Evolutionary conservation across 1,140 invertebrate genomes (phyloP).

Genomic region (Drosophila pallidifrons): DNA sequence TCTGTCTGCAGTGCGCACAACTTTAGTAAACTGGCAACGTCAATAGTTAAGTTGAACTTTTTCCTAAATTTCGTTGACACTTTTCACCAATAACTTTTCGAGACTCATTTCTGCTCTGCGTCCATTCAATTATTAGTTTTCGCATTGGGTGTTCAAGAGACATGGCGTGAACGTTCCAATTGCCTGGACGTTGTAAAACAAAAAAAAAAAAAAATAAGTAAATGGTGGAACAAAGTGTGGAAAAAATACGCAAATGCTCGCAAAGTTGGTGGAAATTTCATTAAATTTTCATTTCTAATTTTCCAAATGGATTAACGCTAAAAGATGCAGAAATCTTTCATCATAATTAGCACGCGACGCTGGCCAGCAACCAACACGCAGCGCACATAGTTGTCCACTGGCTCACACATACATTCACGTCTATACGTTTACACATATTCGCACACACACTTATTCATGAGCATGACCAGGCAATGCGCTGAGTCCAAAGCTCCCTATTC

Average conservation of each 20-base stretch:
- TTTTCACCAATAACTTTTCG: conserved; percentile 15
- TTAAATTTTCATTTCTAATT: conserved; percentile 84
- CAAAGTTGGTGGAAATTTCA: conserved; percentile 77
- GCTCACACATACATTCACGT: conserved; percentile 39
- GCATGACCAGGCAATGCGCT: conserved; percentile 24
- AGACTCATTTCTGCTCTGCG: background rate
- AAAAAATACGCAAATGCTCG: conserved; percentile 48
- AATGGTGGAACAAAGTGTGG: conserved; percentile 43
- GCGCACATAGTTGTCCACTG: conserved; percentile 69
- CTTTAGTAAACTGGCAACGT: conserved; percentile 17
- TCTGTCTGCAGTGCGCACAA: conserved; percentile 17
- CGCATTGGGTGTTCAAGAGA: conserved; percentile 16
- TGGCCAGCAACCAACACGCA: conserved; percentile 50
- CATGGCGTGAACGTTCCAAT: conserved; percentile 23
- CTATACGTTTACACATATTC: conserved; percentile 31
- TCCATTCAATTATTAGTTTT: conserved; percentile 56
- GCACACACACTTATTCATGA: conserved; percentile 36
- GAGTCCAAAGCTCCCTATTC: conserved; percentile 51
- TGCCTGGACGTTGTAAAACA: conserved; percentile 27
- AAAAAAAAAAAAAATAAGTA: conserved; percentile 1
- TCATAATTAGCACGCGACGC: conserved; percentile 78
- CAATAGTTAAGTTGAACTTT: conserved; percentile 27
- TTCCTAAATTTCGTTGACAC: conserved; percentile 19
- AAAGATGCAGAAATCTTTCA: conserved; percentile 83
- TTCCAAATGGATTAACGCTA: conserved; percentile 83